Evolutionary conservation across 2,888 invertebrate genomes (phyloP).

Genomic region (Crepidodera aurea): DNA sequence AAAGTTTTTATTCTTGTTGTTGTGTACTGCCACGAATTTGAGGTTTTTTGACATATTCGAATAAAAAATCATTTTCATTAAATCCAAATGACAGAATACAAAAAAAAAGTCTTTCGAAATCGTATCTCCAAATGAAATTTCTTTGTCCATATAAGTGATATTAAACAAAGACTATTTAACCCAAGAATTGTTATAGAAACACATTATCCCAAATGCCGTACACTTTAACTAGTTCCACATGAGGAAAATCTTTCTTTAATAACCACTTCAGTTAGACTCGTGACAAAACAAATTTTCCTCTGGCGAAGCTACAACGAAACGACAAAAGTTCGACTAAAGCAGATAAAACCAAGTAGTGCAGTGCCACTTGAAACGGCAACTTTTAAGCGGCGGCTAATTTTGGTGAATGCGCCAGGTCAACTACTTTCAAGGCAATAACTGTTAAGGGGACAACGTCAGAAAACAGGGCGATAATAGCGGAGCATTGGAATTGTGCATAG

Average conservation of each 20-base stretch:
- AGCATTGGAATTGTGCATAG: conserved; percentile 21
- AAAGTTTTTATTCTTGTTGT: too few relatives aligned
- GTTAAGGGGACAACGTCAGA: conserved; percentile 36
- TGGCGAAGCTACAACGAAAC: conserved; percentile 19
- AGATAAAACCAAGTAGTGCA: conserved; percentile 33
- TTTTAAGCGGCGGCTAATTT: conserved; percentile 35
- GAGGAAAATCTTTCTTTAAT: conserved; percentile 28
- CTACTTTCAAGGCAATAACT: conserved; percentile 29
- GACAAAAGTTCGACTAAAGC: conserved; percentile 27
- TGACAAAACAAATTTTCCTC: conserved; percentile 26
- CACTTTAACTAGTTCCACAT: conserved; percentile 8
- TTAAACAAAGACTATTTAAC: not conserved
- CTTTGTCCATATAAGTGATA: not conserved
- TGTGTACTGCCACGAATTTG: too few relatives aligned
- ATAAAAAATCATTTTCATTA: too few relatives aligned
- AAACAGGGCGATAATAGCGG: conserved; percentile 37
- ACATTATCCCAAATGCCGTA: not conserved
- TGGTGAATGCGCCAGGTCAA: conserved; percentile 38
- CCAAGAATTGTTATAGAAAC: not conserved
- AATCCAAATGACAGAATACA: too few relatives aligned
- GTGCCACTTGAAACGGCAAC: conserved; percentile 26
- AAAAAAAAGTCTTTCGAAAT: too few relatives aligned
- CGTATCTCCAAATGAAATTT: not conserved
- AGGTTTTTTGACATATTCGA: too few relatives aligned
- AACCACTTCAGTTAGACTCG: conserved; percentile 8